phyloP scores from a whole-genome alignment of 1,140 invertebrate genomes.

The Vollenhovia emeryi region DNA sequence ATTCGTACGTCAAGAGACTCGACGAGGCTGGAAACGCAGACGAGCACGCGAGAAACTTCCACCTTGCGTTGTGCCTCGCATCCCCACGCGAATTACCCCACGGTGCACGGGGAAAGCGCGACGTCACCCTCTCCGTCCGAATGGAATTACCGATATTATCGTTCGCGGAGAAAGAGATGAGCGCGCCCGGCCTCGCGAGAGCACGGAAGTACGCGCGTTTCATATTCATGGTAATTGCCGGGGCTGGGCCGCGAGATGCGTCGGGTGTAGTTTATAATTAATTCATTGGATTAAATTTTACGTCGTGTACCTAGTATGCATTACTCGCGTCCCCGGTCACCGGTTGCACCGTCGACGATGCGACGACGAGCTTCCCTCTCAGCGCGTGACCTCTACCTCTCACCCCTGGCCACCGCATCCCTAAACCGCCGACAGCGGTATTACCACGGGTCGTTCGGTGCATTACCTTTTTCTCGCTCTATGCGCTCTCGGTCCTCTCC shows the following conservation, averaged over 20 bases:
- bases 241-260: slow-evolving; percentile 50
- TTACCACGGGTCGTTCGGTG: slow-evolving; percentile 15
- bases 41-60: slow-evolving; percentile 18
- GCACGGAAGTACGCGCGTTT: slow-evolving; percentile 42
- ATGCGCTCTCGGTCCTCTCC: not conserved
- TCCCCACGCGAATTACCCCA: slow-evolving; percentile 33
- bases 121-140: slow-evolving; percentile 5
- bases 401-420: not conserved
- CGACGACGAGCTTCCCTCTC: not conserved
- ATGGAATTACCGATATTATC: slow-evolving; percentile 68
- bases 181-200: slow-evolving; percentile 40
- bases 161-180: slow-evolving; percentile 17
- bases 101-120: not conserved
- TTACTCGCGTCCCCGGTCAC: slow-evolving; percentile 49
- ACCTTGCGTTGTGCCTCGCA: not conserved
- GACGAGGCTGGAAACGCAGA: not conserved
- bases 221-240: slow-evolving; percentile 76
- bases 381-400: slow-evolving; percentile 1
- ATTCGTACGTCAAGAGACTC: slow-evolving; percentile 21
- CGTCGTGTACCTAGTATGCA: slow-evolving; percentile 69
- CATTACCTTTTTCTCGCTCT: slow-evolving; percentile 22
- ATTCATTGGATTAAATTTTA: slow-evolving; percentile 79
- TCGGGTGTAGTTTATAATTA: slow-evolving; percentile 77
- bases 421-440: slow-evolving; percentile 15
- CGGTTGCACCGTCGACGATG: not conserved